These are phyloP conservation scores for Andrena trimmerana DNA, from an alignment of 2,888 invertebrate genomes.

Conservation along the genomic window DNA sequence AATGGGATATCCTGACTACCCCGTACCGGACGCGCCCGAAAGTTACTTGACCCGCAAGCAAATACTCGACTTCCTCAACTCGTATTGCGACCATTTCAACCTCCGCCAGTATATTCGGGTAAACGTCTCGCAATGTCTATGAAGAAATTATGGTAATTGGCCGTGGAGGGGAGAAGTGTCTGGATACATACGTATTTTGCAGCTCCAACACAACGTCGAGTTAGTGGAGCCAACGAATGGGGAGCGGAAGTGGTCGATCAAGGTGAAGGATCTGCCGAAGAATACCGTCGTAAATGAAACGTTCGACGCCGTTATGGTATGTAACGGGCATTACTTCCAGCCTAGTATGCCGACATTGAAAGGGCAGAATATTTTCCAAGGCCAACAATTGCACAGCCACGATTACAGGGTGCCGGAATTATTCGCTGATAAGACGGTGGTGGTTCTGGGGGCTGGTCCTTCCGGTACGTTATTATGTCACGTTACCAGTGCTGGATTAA, in stretches of 20 bases:
- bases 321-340: constrained; percentile 86
- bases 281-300: constrained; percentile 72
- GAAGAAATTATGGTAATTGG: not conserved
- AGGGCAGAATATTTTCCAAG: constrained; percentile 84
- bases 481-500: not conserved
- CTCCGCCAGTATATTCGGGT: constrained; percentile 89
- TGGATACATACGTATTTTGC: not conserved
- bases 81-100: constrained; percentile 90
- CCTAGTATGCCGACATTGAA: constrained; percentile 85
- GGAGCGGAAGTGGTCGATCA: constrained; percentile 79
- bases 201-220: constrained; percentile 82
- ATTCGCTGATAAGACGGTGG: constrained; percentile 80
- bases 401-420: constrained; percentile 82
- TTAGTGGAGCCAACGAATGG: constrained; percentile 74
- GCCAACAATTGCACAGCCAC: constrained; percentile 83
- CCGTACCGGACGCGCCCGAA: constrained; percentile 89
- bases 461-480: constrained; percentile 77
- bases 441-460: constrained; percentile 79
- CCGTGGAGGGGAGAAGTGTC: not conserved
- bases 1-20: constrained; percentile 96
- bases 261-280: constrained; percentile 78
- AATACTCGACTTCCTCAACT: constrained; percentile 90
- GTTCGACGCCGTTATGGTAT: constrained; percentile 84
- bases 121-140: constrained; percentile 34
- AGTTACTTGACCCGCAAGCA: constrained; percentile 92